Conservation (phyloP, 2,113 vertebrate genomes). For the Chlorodrepanis virens region DNA sequence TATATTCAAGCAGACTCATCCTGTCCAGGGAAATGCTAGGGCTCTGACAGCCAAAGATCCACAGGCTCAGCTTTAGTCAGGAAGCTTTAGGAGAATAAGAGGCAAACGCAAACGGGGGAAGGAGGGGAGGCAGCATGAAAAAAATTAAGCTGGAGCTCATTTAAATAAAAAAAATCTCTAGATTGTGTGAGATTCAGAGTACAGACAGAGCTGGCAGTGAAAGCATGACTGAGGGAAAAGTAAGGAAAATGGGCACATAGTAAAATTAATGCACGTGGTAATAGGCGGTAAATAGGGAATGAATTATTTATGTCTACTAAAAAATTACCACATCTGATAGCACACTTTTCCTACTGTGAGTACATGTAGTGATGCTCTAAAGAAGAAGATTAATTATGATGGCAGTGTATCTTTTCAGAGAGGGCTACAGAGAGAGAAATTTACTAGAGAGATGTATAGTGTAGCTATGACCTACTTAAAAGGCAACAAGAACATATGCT, state of each 20-base stretch:
- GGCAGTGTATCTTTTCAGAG: neutral
- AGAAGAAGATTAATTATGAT: neutral
- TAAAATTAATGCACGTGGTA: neutral
- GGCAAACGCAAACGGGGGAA: neutral
- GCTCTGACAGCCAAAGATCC: neutral
- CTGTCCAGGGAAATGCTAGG: neutral
- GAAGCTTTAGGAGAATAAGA: neutral
- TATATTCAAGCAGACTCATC: neutral
- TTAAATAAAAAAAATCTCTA: neutral
- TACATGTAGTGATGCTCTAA: neutral
- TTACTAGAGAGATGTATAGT: neutral
- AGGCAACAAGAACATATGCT: neutral
- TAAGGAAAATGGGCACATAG: neutral
- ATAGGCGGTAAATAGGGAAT: neutral
- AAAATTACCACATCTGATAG: neutral
- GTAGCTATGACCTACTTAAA: neutral
- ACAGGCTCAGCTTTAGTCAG: neutral
- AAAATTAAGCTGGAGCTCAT: neutral
- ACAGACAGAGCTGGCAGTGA: neutral
- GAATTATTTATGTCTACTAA: neutral
- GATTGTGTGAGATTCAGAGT: neutral
- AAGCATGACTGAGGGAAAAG: neutral
- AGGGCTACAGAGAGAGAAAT: neutral
- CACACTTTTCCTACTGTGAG: neutral
- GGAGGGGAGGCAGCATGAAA: neutral